A percentile compares a stretch with the other conserved stretches of the same genome.
Conservation (phyloP, 2,888 invertebrate species). For the Heliconius ismenius region DNA sequence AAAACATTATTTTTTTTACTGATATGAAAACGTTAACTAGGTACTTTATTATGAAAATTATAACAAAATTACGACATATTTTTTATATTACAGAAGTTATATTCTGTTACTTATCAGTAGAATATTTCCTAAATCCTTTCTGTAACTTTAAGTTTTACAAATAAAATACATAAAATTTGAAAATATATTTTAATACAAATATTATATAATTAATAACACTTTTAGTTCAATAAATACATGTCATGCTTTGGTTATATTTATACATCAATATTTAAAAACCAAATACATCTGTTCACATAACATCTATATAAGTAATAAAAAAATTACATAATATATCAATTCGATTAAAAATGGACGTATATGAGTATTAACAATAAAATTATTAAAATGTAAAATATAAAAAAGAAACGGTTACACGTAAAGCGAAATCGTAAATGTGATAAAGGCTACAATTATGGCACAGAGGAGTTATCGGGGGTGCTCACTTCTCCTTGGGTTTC, state of each 20-base stretch:
- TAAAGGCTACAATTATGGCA: conserved; percentile 75
- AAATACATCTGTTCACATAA: conserved; percentile 46
- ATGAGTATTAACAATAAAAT: conserved; percentile 55
- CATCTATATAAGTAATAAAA: conserved; percentile 56
- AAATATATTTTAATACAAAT: conserved; percentile 78
- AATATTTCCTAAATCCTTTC: background rate
- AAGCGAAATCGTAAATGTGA: conserved; percentile 73
- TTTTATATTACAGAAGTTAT: background rate
- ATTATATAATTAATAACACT: conserved; percentile 63
- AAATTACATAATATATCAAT: conserved; percentile 57
- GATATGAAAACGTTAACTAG: too few relatives aligned
- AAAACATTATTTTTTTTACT: too few relatives aligned
- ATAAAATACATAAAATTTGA: conserved; percentile 51
- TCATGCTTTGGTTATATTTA: conserved; percentile 64
- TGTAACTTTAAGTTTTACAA: background rate
- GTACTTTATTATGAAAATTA: too few relatives aligned
- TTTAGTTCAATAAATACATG: conserved; percentile 69
- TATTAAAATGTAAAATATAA: conserved; percentile 61
- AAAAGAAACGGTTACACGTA: conserved; percentile 61
- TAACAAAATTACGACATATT: too few relatives aligned
- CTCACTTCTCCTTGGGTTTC: conserved; percentile 80
- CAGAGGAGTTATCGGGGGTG: conserved; percentile 71
- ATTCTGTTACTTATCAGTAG: background rate
- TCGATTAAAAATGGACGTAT: conserved; percentile 61
- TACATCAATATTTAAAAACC: conserved; percentile 48